Evolutionary conservation across 2,113 vertebrate species (phyloP).

Genomic region (Camelus bactrianus): DNA sequence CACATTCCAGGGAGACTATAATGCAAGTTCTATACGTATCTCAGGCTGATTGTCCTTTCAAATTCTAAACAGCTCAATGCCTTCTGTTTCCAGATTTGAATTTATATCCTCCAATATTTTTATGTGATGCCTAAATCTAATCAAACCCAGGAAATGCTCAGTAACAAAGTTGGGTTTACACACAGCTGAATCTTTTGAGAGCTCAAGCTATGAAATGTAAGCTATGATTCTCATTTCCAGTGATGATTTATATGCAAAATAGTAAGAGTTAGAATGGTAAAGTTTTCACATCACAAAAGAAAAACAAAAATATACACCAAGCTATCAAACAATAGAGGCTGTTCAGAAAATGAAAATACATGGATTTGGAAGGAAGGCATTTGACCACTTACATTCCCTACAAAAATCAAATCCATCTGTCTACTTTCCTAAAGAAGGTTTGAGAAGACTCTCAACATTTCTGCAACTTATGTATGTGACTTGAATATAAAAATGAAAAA

Average conservation of each 20-base stretch:
- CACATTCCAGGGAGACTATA: neutral
- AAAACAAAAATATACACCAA: conserved; percentile 39
- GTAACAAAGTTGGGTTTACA: neutral
- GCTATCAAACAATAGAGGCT: neutral
- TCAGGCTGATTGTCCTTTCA: neutral
- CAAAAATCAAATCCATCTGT: conserved; percentile 5
- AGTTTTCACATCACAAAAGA: conserved; percentile 22
- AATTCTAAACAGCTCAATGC: neutral
- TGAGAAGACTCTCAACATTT: neutral
- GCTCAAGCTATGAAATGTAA: neutral
- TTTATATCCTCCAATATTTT: neutral
- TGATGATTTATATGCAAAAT: conserved; percentile 41
- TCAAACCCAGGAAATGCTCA: neutral
- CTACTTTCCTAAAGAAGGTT: neutral
- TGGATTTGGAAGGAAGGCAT: neutral
- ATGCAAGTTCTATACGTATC: neutral
- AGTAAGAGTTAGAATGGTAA: neutral
- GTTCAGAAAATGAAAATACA: neutral
- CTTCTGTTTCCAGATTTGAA: neutral
- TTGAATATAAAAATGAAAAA: neutral
- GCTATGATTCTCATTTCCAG: conserved; percentile 14
- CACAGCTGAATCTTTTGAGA: conserved; percentile 23
- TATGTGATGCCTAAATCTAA: neutral
- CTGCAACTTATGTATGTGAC: neutral
- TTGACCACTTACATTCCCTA: neutral